phyloP scores from a whole-genome alignment of 2,888 invertebrate species.

The Melieria crassipennis region DNA sequence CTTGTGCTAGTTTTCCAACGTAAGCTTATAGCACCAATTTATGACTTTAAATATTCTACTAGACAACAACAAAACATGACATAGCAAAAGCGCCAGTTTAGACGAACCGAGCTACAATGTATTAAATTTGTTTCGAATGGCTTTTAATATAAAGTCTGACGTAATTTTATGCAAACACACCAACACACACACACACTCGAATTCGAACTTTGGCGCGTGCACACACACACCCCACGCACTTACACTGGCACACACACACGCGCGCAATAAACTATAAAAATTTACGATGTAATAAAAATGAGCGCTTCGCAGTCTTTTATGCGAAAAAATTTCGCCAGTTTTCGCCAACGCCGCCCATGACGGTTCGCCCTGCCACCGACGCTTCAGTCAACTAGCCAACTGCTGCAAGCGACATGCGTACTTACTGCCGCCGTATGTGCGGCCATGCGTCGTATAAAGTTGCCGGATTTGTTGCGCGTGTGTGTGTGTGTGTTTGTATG shows the following conservation, averaged over 20 bases:
- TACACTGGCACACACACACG: not conserved
- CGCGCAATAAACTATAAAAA: constrained; percentile 55
- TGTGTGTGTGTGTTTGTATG: not conserved
- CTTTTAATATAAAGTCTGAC: not conserved
- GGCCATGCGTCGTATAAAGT: not conserved
- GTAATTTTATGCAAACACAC: not conserved
- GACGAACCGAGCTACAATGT: too few species aligned
- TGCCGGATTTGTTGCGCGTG: not conserved
- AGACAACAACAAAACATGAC: too few species aligned
- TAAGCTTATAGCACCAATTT: too few species aligned
- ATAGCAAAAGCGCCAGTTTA: too few species aligned
- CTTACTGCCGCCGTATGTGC: not conserved
- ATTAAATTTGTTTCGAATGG: too few species aligned
- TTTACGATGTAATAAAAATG: constrained; percentile 60
- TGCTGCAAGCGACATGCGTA: not conserved
- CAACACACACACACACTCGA: not conserved
- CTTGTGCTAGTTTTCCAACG: too few species aligned
- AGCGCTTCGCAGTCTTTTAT: constrained; percentile 56
- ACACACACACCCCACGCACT: not conserved
- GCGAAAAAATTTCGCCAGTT: not conserved
- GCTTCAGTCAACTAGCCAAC: not conserved
- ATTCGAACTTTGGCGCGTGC: not conserved
- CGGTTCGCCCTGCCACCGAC: not conserved
- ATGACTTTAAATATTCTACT: too few species aligned
- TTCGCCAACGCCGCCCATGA: not conserved